phyloP scores from a whole-genome alignment of 2,113 vertebrate genomes.

The Neoarius graeffei region DNA sequence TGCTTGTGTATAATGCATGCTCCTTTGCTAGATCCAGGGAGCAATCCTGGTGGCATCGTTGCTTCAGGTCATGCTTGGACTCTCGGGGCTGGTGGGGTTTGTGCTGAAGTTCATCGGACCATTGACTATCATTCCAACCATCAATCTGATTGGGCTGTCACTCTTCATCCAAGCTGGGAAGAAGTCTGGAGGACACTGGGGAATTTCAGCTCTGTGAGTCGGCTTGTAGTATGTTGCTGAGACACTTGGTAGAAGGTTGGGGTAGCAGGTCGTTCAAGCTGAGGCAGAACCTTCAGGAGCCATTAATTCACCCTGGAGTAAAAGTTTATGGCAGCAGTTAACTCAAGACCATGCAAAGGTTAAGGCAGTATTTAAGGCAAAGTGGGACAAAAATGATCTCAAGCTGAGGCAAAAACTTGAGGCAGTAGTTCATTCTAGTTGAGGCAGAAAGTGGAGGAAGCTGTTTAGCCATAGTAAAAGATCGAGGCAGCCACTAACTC shows the following conservation, averaged over 20 bases:
- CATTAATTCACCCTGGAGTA: background rate
- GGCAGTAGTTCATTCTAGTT: background rate
- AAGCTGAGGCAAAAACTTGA: background rate
- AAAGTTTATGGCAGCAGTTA: background rate
- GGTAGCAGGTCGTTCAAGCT: background rate
- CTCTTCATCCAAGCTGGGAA: conserved; percentile 76
- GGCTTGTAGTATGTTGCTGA: background rate
- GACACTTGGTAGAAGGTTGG: background rate
- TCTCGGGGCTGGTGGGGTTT: conserved; percentile 73
- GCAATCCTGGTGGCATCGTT: conserved; percentile 74
- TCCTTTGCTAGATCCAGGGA: conserved; percentile 73
- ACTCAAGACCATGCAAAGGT: background rate
- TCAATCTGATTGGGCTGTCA: conserved; percentile 76
- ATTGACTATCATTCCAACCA: conserved; percentile 77
- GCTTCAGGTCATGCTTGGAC: conserved; percentile 72
- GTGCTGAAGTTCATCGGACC: conserved; percentile 75
- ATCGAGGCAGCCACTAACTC: background rate
- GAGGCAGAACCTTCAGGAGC: background rate
- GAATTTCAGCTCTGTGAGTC: conserved; percentile 77
- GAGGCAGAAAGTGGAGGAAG: background rate
- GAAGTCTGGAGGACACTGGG: conserved; percentile 79
- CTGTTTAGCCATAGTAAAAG: background rate
- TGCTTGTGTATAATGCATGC: background rate
- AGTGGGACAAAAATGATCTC: background rate
- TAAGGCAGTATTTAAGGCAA: background rate